Conservation (phyloP, 2,888 invertebrate genomes). For the Alloscopus bannaensis region DNA sequence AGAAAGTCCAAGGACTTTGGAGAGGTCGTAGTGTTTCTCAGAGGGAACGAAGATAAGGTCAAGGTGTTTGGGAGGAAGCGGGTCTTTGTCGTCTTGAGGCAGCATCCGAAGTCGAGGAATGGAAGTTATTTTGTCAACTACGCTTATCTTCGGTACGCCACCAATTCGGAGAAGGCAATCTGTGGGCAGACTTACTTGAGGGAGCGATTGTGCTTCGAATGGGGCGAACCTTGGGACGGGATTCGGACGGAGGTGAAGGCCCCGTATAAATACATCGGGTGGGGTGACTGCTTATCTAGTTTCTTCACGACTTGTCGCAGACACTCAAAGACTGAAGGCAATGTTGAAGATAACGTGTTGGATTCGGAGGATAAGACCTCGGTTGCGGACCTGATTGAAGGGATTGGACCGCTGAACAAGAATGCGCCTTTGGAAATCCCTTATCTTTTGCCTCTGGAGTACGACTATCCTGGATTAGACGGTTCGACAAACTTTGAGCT, state of each 20-base stretch:
- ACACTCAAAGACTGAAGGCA: background rate
- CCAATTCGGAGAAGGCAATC: background rate
- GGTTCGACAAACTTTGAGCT: constrained; percentile 12
- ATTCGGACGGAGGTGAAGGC: constrained; percentile 19
- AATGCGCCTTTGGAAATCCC: background rate
- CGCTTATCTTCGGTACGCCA: constrained; percentile 35
- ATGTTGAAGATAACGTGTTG: background rate
- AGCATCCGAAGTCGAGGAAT: constrained; percentile 24
- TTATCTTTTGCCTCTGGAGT: background rate
- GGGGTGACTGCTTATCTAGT: constrained; percentile 43
- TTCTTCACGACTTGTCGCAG: constrained; percentile 43
- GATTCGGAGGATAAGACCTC: background rate
- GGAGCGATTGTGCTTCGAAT: constrained; percentile 46
- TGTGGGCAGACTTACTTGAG: constrained; percentile 17
- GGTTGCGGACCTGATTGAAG: background rate
- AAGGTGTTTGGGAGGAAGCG: constrained; percentile 39
- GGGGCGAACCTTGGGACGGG: constrained; percentile 50
- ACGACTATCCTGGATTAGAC: background rate
- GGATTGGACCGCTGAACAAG: background rate
- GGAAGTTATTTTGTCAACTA: constrained; percentile 36
- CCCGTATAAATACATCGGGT: constrained; percentile 38
- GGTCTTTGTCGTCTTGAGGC: constrained; percentile 48
- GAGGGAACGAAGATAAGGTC: constrained; percentile 29
- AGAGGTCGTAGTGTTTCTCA: constrained; percentile 25
- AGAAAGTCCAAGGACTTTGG: constrained; percentile 7